phyloP scores from a whole-genome alignment of 2,113 vertebrate species.

The Dermatemys mawii region DNA sequence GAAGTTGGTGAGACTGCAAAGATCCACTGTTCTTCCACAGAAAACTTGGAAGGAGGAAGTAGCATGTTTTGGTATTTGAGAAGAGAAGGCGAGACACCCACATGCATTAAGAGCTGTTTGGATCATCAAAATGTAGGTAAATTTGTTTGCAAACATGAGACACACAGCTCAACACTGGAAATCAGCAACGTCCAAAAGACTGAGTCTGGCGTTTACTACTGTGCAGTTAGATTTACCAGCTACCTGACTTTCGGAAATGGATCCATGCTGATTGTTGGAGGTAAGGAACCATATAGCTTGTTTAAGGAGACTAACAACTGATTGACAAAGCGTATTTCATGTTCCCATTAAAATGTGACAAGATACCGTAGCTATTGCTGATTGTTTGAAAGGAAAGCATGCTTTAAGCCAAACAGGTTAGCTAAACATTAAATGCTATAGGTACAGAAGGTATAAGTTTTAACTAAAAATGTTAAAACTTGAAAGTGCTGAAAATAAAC shows the following conservation, averaged over 20 bases:
- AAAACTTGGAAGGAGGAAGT: not conserved
- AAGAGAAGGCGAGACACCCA: not conserved
- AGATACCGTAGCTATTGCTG: not conserved
- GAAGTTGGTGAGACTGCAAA: not conserved
- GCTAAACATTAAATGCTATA: not conserved
- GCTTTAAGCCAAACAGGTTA: not conserved
- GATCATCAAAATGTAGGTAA: not conserved
- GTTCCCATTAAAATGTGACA: not conserved
- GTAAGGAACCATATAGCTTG: not conserved
- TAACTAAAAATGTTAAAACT: too few species aligned
- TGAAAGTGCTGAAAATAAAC: not conserved
- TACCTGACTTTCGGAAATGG: not conserved
- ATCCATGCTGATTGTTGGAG: not conserved
- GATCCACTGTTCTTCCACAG: not conserved
- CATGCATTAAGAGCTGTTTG: not conserved
- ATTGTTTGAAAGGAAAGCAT: not conserved
- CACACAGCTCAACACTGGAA: not conserved
- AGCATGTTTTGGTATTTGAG: not conserved
- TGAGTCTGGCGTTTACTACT: not conserved
- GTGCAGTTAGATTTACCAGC: not conserved
- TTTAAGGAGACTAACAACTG: not conserved
- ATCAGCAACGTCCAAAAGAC: not conserved
- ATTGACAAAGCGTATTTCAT: not conserved
- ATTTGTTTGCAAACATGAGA: not conserved
- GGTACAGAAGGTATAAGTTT: not conserved